Conservation (phyloP, 2,113 vertebrate genomes). For the Daboia siamensis region DNA sequence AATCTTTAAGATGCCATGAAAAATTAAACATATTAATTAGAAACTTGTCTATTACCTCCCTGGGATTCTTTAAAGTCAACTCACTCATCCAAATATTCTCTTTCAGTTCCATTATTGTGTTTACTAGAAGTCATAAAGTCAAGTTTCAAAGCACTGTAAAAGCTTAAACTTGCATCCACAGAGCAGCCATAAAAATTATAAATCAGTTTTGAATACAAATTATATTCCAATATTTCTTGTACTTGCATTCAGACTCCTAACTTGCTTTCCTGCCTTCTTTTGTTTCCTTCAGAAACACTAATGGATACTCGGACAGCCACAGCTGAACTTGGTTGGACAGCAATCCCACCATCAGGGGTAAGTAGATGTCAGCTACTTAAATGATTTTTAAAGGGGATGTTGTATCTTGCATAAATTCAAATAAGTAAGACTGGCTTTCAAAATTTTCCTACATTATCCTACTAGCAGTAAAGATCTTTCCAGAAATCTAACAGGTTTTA, state of each 20-base stretch:
- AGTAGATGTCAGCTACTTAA: slow-evolving; percentile 60
- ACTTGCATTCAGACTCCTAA: rapidly evolving
- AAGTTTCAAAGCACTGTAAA: neutral
- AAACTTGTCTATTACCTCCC: neutral
- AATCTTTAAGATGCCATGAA: neutral
- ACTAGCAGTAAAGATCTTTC: neutral
- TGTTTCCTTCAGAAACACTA: slow-evolving; percentile 83
- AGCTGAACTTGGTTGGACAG: slow-evolving; percentile 96
- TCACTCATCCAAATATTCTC: neutral
- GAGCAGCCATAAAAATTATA: neutral
- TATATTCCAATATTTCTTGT: neutral
- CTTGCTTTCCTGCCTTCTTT: slow-evolving; percentile 21
- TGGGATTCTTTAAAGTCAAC: neutral
- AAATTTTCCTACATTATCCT: neutral
- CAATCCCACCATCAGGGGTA: slow-evolving; percentile 95
- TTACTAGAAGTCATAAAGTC: neutral
- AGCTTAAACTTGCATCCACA: rapidly evolving
- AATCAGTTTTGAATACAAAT: neutral
- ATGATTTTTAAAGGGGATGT: neutral
- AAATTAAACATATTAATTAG: neutral
- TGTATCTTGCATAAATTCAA: neutral
- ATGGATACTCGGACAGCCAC: slow-evolving; percentile 98
- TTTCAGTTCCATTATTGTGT: neutral
- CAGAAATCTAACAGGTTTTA: neutral
- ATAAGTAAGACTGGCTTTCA: neutral